phyloP scores from a whole-genome alignment of 2,113 vertebrate genomes.

The Amblyornis subalaris region DNA sequence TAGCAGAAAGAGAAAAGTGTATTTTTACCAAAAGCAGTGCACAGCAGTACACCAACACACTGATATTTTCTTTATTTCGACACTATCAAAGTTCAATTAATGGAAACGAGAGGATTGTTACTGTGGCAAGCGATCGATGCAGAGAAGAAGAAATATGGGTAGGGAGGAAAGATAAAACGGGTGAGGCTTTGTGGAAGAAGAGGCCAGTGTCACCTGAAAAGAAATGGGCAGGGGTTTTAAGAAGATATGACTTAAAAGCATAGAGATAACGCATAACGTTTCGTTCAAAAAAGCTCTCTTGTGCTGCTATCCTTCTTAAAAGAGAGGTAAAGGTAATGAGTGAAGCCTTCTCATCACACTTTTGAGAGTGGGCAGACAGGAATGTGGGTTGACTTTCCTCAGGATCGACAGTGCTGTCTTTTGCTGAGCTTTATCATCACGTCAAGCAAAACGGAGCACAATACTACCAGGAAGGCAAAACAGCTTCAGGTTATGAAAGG shows the following conservation, averaged over 20 bases:
- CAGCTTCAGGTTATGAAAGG: background rate
- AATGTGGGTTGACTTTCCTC: background rate
- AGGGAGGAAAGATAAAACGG: background rate
- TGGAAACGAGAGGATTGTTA: background rate
- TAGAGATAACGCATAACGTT: background rate
- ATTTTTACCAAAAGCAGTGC: slow-evolving; percentile 46
- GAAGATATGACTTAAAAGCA: background rate
- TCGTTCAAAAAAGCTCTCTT: background rate
- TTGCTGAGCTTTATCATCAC: slow-evolving; percentile 10
- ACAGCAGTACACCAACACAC: slow-evolving; percentile 31
- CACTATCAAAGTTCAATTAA: slow-evolving; percentile 33
- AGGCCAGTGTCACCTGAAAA: background rate
- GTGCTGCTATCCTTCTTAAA: background rate
- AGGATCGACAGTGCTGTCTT: background rate
- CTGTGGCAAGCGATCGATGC: background rate
- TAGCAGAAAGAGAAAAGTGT: slow-evolving; percentile 25
- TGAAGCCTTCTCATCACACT: background rate
- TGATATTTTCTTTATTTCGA: slow-evolving; percentile 52
- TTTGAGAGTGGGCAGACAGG: background rate
- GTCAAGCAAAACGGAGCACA: background rate
- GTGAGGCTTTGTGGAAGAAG: background rate
- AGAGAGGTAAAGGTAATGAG: background rate
- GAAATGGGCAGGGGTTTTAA: background rate
- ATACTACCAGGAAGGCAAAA: background rate
- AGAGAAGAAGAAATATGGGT: background rate